Base-by-base conservation (phyloP, 2,797 vertebrate genomes). In the Poecilia velifera region DNA sequence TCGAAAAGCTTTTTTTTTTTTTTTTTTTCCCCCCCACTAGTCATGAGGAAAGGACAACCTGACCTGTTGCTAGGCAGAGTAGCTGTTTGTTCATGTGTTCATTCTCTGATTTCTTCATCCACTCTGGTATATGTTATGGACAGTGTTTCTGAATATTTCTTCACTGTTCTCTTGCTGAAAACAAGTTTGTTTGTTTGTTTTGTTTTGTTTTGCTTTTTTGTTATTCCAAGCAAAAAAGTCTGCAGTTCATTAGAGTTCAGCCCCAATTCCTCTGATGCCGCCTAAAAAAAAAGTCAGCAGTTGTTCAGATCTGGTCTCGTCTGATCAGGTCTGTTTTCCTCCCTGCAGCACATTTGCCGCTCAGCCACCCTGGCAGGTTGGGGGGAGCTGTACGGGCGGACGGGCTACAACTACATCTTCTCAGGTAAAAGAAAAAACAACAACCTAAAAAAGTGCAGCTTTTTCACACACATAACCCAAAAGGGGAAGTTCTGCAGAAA, bases 391-490 rank as follows among this genome's bases (percentile, higher is more conserved):
- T 99, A 99, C 5, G 98, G 98, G 86, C 97, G 98, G 70, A 99
- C 98, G 0, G 97, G 98, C 77, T 99, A 99, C 94, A 99, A 99
- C 93, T 99, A 99, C 75, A 98, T 99, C 90, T 99, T 99, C 96
- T 99, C 98, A 96, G 98, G 98, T 98, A 91, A 68, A 51, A 72
- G 34, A 28, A 28, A 13, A 6, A 2, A 1, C 1, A 3, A 1
- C 53, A 20, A 7, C 47, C 6, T 49, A 4, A 14, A 46, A 45
- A 45, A 12, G 3, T 53, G 49, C 49, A 25, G 20, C 25, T 10
- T 55, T 55, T 55, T 25, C 51, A 12, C 22, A 4, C 53, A 12
- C 3, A n/a, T 55, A 55, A 55, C 53, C 25, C 9, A 13, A 59
- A 5, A 5, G 25, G 9, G 25, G 22, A 55, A 55, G 51, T 55